A percentile compares a stretch with the other conserved stretches of the same genome.
Conservation (phyloP, 2,797 vertebrate species). For the Notolabrus celidotus region DNA sequence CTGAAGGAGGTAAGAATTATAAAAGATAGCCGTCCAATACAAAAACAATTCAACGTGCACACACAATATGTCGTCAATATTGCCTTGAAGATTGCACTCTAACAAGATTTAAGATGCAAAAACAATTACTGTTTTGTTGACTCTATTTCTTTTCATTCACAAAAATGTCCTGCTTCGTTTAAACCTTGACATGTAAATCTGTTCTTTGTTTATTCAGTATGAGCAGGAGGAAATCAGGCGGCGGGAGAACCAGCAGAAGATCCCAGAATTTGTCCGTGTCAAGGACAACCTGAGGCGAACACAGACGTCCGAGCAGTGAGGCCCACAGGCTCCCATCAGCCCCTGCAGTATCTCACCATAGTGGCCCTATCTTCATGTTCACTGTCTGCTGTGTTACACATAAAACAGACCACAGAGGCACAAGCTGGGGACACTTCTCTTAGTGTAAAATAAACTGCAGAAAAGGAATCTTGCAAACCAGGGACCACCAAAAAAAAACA, state of each 20-base stretch:
- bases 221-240: slow-evolving; percentile 82
- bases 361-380: slow-evolving; percentile 52
- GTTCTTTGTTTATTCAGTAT: slow-evolving; percentile 69
- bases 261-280: slow-evolving; percentile 85
- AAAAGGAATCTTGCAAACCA: slow-evolving; percentile 12
- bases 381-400: slow-evolving; percentile 29
- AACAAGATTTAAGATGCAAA: not conserved
- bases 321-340: slow-evolving; percentile 39
- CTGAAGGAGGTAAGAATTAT: slow-evolving; percentile 76
- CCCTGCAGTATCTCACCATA: slow-evolving; percentile 63
- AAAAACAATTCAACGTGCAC: not conserved
- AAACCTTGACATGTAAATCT: not conserved
- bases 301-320: slow-evolving; percentile 71
- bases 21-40: not conserved
- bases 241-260: slow-evolving; percentile 77
- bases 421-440: slow-evolving; percentile 9
- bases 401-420: slow-evolving; percentile 3
- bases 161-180: not conserved
- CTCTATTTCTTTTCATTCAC: no score
- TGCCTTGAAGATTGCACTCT: not conserved
- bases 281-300: slow-evolving; percentile 84
- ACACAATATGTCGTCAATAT: not conserved
- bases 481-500: not conserved
- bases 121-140: not conserved
- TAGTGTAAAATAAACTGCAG: slow-evolving; percentile 1